Percentiles rank a stretch among this genome's conserved stretches.
These are phyloP conservation scores for Ranitomeya variabilis DNA, from an alignment of 2,113 vertebrate genomes.

Conservation along the genomic window DNA sequence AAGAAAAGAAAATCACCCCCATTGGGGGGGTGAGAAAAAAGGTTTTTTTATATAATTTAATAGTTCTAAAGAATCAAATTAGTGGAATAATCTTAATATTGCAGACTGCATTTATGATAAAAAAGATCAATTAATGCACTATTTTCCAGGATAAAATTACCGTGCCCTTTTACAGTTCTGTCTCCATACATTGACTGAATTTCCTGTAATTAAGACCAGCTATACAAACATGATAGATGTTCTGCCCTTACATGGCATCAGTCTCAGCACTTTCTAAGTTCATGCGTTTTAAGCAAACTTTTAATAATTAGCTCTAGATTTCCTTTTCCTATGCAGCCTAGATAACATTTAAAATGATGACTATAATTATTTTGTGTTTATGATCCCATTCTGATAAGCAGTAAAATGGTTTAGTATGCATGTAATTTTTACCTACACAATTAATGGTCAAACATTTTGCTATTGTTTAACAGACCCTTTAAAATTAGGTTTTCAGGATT, in stretches of 20 bases:
- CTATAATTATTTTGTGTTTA: constrained; percentile 1
- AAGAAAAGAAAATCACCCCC: too few relatives aligned
- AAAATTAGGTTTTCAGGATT: not conserved
- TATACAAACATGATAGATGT: constrained; percentile 41
- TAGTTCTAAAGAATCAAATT: not conserved
- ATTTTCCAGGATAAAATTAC: constrained; percentile 27
- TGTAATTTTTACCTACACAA: not conserved
- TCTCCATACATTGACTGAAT: constrained; percentile 7
- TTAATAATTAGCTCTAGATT: constrained; percentile 16
- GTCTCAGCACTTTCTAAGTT: constrained; percentile 1
- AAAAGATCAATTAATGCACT: constrained; percentile 10
- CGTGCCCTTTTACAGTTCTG: constrained; percentile 16
- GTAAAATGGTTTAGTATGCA: not conserved
- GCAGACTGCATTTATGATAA: constrained; percentile 30
- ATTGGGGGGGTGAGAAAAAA: too few relatives aligned
- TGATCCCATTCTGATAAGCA: not conserved
- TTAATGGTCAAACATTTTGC: not conserved
- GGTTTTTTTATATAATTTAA: too few relatives aligned
- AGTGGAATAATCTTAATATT: constrained; percentile 15
- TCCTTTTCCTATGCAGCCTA: not conserved
- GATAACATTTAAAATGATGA: not conserved
- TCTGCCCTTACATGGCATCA: constrained; percentile 31
- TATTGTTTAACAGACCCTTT: not conserved
- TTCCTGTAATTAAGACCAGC: constrained; percentile 22
- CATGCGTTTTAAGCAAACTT: constrained; percentile 16